Evolutionary conservation across 1,140 invertebrate genomes (phyloP).

Genomic region (Aculops lycopersici): DNA sequence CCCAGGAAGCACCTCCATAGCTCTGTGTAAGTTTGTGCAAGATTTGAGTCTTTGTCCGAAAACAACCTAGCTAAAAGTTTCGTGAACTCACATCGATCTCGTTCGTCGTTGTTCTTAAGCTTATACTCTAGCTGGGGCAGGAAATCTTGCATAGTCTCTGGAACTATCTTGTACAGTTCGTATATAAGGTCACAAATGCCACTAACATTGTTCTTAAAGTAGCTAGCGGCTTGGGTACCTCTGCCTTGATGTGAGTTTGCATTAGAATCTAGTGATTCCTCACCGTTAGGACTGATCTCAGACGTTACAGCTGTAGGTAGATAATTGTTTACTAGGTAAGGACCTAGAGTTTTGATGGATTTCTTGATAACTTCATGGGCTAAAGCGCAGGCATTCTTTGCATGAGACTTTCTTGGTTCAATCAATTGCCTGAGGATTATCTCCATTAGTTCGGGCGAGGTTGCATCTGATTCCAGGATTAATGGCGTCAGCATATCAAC

Average conservation of each 20-base stretch:
- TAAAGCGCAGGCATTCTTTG: conserved; percentile 55
- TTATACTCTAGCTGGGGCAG: conserved; percentile 67
- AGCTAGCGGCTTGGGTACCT: neutral
- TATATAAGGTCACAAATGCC: conserved; percentile 71
- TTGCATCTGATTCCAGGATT: conserved; percentile 71
- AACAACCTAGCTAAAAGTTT: conserved; percentile 78
- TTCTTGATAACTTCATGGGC: conserved; percentile 67
- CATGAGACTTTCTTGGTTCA: conserved; percentile 66
- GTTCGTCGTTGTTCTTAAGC: conserved; percentile 42
- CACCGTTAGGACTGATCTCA: conserved; percentile 5
- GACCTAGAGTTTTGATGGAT: conserved; percentile 59
- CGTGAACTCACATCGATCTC: conserved; percentile 51
- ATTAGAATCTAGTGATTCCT: conserved; percentile 8
- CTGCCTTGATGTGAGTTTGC: neutral
- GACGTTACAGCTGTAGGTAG: conserved; percentile 5
- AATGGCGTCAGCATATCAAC: conserved; percentile 68
- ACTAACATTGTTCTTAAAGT: conserved; percentile 1
- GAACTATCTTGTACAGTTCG: conserved; percentile 73
- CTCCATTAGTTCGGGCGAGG: conserved; percentile 68
- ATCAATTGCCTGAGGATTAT: conserved; percentile 77
- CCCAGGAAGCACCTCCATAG: conserved; percentile 62
- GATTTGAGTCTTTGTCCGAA: conserved; percentile 59
- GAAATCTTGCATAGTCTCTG: conserved; percentile 48
- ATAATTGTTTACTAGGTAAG: conserved; percentile 30
- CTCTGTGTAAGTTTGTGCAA: conserved; percentile 47